Evolutionary conservation across 1,140 invertebrate genomes (phyloP).

Genomic region (Megalopta genalis): DNA sequence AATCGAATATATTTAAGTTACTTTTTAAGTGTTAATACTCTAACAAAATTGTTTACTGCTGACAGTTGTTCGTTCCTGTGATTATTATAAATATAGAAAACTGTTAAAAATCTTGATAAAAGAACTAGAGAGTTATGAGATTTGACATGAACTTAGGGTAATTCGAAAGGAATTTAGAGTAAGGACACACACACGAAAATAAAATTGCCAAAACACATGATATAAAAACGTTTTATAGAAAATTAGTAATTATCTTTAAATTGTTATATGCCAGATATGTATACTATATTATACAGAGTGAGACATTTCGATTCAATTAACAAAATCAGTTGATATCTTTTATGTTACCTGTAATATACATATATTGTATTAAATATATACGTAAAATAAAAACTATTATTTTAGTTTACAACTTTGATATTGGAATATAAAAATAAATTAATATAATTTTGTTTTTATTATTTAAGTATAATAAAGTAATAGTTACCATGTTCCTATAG

Average conservation of each 20-base stretch:
- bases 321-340: slow-evolving; percentile 8
- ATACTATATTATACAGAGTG: slow-evolving; percentile 43
- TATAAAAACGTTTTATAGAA: slow-evolving; percentile 29
- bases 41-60: slow-evolving; percentile 45
- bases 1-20: neutral
- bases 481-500: neutral
- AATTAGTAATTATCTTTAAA: slow-evolving; percentile 25
- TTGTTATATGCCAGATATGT: slow-evolving; percentile 42
- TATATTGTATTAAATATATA: slow-evolving; percentile 1
- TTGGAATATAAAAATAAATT: neutral
- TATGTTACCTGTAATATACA: neutral
- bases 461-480: neutral
- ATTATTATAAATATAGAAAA: slow-evolving; percentile 40
- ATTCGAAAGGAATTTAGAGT: slow-evolving; percentile 44
- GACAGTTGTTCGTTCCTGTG: slow-evolving; percentile 39
- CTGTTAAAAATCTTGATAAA: slow-evolving; percentile 24
- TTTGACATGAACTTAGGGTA: slow-evolving; percentile 32
- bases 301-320: slow-evolving; percentile 29
- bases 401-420: neutral
- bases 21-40: neutral
- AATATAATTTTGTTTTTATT: neutral
- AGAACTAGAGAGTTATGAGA: slow-evolving; percentile 27
- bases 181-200: slow-evolving; percentile 38
- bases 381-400: neutral
- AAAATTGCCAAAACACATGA: slow-evolving; percentile 49